Base-by-base conservation (phyloP, 2,797 vertebrate species). In the Eupleurogrammus muticus region DNA sequence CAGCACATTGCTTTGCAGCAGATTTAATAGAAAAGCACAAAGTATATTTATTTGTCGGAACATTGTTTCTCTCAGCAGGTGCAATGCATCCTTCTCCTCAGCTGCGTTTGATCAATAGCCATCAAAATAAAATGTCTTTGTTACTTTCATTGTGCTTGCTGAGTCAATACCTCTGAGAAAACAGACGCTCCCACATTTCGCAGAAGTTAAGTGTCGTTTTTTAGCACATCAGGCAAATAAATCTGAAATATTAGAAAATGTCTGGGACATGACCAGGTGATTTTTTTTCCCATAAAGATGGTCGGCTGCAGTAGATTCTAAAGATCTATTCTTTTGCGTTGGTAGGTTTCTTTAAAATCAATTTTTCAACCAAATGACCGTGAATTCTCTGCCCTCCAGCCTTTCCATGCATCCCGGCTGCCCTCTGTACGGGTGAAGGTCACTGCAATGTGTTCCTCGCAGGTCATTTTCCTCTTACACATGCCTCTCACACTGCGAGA, bases 401-500 rank as follows among this genome's bases (percentile, higher is more conserved):
- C 23, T 46, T 50, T 48, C 36, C 16, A 48, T 54, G 42, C 35
- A 64, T 70, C 51, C 51, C 32, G 21, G 48, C 55, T 56, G 58
- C 49, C 24, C 16, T 55, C 50, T 55, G 51, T 63, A 72, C 61
- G 55, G 61, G 66, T 62, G 58, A 56, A 79, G 66, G 70, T 81
- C 58, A 80, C 62, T 69, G 51, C 50, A 32, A 3, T 34, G 49
- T 62, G 77, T 76, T 75, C 69, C 44, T 50, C 9, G 9, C 59
- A 42, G 79, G 81, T 79, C 70, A 65, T 84, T 86, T 81, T 87
- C n/a, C 61, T 79, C 84, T 89, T 77, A 83, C 79, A 56, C 80
- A 81, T 83, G 81, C 76, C 57, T 72, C 70, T 89, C 87, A 88
- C 81, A 86, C 74, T 81, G 76, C 83, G 70, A 63, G 79, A 89